Percentiles rank a stretch among this genome's conserved stretches.
phyloP scores from a whole-genome alignment of 2,113 vertebrate genomes.

The Xenopus laevis region DNA sequence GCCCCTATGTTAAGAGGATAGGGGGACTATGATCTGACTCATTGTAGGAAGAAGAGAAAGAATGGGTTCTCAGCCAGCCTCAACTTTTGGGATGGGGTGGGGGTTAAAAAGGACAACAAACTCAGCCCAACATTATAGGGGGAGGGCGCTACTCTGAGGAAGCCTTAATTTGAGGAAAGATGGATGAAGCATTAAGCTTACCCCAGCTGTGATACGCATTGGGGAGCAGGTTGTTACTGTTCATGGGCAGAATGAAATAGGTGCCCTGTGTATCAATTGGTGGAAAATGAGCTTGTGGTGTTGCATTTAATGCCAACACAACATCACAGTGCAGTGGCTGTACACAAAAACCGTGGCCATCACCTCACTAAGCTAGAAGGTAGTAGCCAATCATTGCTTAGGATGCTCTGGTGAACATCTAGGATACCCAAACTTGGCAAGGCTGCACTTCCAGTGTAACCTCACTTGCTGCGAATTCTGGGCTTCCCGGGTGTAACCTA shows the following conservation, averaged over 20 bases:
- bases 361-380: neutral
- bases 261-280: neutral
- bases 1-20: constrained; percentile 23
- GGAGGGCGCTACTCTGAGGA: neutral
- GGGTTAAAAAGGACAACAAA: constrained; percentile 1
- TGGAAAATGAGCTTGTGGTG: neutral
- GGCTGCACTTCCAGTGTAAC: too few relatives aligned
- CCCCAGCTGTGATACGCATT: neutral
- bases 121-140: neutral
- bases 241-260: neutral
- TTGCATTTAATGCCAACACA: too few relatives aligned
- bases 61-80: neutral
- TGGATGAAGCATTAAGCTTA: neutral
- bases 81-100: constrained; percentile 7
- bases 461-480: neutral
- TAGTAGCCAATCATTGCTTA: neutral
- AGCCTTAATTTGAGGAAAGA: constrained; percentile 4
- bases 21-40: constrained; percentile 20
- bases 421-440: too few relatives aligned
- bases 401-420: too few relatives aligned
- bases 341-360: neutral
- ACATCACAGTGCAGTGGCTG: neutral
- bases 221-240: neutral
- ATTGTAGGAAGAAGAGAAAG: constrained; percentile 31
- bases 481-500: too few relatives aligned